Base-by-base conservation (phyloP, 2,113 vertebrate genomes). In the Neotragus pygmaeus region DNA sequence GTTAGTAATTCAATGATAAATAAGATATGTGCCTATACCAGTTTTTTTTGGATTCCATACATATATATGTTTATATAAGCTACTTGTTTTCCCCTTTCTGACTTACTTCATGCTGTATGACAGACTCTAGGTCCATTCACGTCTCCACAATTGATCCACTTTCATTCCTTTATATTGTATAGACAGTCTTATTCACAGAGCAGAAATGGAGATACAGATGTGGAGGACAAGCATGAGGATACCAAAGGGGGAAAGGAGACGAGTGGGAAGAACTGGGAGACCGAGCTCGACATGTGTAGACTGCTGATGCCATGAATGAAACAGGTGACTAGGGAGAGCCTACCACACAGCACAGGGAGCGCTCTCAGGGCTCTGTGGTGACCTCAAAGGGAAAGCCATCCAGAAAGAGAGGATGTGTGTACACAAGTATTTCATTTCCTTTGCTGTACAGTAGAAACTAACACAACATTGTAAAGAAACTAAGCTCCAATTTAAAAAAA, bases 291-390 rank as follows among this genome's bases (percentile, higher is more conserved):
- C 39, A 15, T 15, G 3, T 27, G 70, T 0, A 43, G 23, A 43
- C 70, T 43, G 43, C 2, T 45, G 7, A 2, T 27, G 14, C 36
- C 39, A 15, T 43, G 27, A 43, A 75, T 75, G 27, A 43, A 43
- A 43, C 4, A 43, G 23, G 2, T 75, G 43, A 75, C 23, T 27
- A 43, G 23, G 36, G 23, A 43, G 39, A 43, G 25, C 10, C 36
- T 73, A 13, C n/a, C 12, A 0, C 2, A 23, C 5, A 13, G 36
- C 36, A 23, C 21, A 7, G 21, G 33, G 36, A 39, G 4, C 23
- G 14, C 70, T 43, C 14, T 43, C 70, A 1, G 39, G 4, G 23
- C 39, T 27, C 39, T 7, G 12, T 27, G 70, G 70, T 2, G 23
- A 15, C 23, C 23, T 43, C 43, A 27, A 75, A 27, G 70, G 70